phyloP scores from a whole-genome alignment of 2,113 vertebrate species.

The Phoxinus phoxinus region DNA sequence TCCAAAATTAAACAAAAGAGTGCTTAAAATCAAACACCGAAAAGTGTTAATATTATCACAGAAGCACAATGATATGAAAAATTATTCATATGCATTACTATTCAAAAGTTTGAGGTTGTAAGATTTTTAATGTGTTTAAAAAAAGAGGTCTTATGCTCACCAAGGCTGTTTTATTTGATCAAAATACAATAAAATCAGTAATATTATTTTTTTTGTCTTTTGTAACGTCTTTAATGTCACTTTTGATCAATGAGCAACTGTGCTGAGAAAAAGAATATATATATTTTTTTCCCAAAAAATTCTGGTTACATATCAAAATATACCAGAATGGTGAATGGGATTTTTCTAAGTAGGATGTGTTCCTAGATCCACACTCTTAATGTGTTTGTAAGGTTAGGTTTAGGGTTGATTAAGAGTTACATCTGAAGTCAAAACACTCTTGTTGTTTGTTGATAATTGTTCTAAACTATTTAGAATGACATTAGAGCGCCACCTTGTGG shows the following conservation, averaged over 20 bases:
- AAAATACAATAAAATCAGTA: neutral
- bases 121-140: neutral
- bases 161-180: neutral
- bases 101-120: neutral
- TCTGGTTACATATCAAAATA: too few species aligned
- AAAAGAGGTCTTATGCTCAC: neutral
- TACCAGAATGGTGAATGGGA: neutral
- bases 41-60: neutral
- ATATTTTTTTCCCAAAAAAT: neutral
- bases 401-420: neutral
- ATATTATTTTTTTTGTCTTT: neutral
- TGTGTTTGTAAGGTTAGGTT: neutral
- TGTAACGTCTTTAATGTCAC: neutral
- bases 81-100: neutral
- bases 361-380: neutral
- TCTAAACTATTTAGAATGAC: neutral
- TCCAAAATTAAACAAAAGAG: neutral
- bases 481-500: slow-evolving; percentile 33
- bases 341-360: neutral
- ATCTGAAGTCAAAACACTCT: slow-evolving; percentile 11
- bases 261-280: too few species aligned
- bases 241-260: neutral
- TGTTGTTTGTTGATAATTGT: slow-evolving; percentile 28
- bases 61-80: neutral
- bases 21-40: neutral